phyloP scores from a whole-genome alignment of 2,113 vertebrate species.

The Corythaixoides concolor region DNA sequence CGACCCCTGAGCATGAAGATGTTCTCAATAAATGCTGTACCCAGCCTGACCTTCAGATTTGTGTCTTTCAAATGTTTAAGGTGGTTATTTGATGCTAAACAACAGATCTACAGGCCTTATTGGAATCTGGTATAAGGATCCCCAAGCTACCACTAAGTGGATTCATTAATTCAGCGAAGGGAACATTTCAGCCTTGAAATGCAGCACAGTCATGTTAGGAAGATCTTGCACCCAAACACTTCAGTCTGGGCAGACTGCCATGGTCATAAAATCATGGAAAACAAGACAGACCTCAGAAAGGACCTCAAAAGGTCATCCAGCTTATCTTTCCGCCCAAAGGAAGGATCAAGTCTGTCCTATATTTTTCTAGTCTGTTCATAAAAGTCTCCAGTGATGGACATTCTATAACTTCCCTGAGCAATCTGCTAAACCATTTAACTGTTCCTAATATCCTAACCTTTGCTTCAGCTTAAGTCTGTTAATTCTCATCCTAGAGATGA shows the following conservation, averaged over 20 bases:
- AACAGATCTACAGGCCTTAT: neutral
- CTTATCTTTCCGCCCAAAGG: neutral
- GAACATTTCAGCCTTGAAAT: neutral
- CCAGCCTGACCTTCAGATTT: neutral
- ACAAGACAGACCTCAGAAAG: neutral
- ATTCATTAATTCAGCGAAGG: neutral
- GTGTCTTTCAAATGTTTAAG: neutral
- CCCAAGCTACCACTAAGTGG: neutral
- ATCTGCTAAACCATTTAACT: neutral
- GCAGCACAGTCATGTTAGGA: neutral
- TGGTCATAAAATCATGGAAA: neutral
- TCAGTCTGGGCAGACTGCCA: neutral
- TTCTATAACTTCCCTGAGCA: neutral
- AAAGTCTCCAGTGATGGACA: neutral
- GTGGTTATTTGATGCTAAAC: neutral
- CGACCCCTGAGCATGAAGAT: slow-evolving; percentile 18
- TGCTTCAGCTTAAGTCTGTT: neutral
- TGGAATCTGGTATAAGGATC: neutral
- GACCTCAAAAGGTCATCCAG: neutral
- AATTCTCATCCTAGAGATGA: neutral
- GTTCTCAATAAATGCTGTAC: neutral
- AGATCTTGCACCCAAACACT: neutral
- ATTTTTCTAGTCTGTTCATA: neutral
- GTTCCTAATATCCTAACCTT: neutral
- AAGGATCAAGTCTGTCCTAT: neutral